phyloP scores from a whole-genome alignment of 2,888 invertebrate genomes.

The Hanleya hanleyi region DNA sequence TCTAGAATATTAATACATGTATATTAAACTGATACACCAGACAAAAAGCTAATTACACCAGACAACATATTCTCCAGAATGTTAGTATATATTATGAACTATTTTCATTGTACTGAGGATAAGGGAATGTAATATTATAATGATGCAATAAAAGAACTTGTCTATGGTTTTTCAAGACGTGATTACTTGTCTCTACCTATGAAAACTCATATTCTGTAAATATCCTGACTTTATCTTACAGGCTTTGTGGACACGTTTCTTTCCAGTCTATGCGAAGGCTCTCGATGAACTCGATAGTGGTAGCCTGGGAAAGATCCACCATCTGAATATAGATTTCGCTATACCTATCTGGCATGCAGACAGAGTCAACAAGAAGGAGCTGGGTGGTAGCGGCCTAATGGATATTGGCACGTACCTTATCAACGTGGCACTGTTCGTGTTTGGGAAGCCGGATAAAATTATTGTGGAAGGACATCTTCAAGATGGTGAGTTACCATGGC shows the following conservation, averaged over 20 bases:
- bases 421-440: conserved; percentile 70
- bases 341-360: conserved; percentile 77
- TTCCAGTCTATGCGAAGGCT: conserved; percentile 84
- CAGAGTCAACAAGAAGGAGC: conserved; percentile 80
- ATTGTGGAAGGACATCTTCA: conserved; percentile 82
- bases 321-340: conserved; percentile 79
- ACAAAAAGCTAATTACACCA: no score
- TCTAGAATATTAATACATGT: no score
- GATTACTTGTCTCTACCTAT: no score
- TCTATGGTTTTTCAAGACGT: no score
- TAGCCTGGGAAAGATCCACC: conserved; percentile 82
- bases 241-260: conserved; percentile 91
- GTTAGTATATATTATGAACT: no score
- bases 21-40: no score
- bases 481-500: conserved; percentile 77
- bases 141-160: no score
- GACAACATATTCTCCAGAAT: no score
- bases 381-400: conserved; percentile 80
- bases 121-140: no score
- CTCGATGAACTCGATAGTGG: conserved; percentile 83
- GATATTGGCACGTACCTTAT: conserved; percentile 65
- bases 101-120: no score
- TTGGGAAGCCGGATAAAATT: conserved; percentile 82
- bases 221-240: no score
- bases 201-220: no score